Conservation (phyloP, 2,888 invertebrate genomes). For the Margaritifera margaritifera region DNA sequence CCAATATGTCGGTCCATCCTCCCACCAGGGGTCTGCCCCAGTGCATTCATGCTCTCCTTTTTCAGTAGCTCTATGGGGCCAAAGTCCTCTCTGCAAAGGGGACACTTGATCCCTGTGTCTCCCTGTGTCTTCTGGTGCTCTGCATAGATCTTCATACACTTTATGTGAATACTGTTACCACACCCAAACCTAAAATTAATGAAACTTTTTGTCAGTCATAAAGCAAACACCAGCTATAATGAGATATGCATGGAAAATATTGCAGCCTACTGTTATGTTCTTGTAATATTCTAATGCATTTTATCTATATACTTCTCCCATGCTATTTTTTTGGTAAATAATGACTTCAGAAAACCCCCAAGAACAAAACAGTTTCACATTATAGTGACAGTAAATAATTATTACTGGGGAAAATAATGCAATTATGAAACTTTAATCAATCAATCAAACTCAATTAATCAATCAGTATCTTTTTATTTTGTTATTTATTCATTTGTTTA, state of each 20-base stretch:
- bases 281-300: neutral
- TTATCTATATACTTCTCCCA: neutral
- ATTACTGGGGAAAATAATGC: no score
- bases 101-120: slow-evolving; percentile 68
- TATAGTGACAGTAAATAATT: no score
- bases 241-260: neutral
- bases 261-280: neutral
- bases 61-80: slow-evolving; percentile 68
- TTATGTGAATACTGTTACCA: slow-evolving; percentile 73
- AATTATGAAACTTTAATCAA: no score
- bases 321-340: no score
- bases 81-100: slow-evolving; percentile 73
- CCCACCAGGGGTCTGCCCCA: slow-evolving; percentile 43
- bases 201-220: neutral
- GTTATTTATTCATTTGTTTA: no score
- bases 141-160: slow-evolving; percentile 73
- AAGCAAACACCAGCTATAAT: neutral
- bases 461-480: no score
- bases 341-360: no score
- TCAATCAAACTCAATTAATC: no score
- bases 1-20: slow-evolving; percentile 63
- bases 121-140: slow-evolving; percentile 70
- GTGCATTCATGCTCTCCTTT: slow-evolving; percentile 67
- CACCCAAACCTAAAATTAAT: slow-evolving; percentile 67
- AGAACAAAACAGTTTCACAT: no score